Percentiles rank a stretch among this genome's conserved stretches.
These are phyloP conservation scores for Ips typographus DNA, from an alignment of 1,140 invertebrate species.

Conservation along the genomic window DNA sequence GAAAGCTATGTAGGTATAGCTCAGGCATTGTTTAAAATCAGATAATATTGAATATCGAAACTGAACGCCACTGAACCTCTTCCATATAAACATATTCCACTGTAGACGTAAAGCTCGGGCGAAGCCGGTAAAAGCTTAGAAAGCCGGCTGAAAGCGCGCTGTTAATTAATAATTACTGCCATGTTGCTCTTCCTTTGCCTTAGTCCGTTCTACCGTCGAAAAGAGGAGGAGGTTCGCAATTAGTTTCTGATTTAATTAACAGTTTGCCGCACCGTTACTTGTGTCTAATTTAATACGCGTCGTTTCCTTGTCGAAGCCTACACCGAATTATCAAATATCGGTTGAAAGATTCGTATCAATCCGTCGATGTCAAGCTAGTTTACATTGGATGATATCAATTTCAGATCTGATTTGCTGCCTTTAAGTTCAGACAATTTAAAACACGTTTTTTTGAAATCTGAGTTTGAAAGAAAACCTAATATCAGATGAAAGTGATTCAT, in stretches of 20 bases:
- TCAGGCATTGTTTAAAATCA: too few species aligned
- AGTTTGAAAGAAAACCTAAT: too few species aligned
- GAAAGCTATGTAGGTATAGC: too few species aligned
- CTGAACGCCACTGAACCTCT: slow-evolving; percentile 28
- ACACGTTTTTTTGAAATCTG: too few species aligned
- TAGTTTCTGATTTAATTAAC: slow-evolving; percentile 50
- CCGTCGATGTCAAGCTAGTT: too few species aligned
- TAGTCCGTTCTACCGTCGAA: slow-evolving; percentile 46
- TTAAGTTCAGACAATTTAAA: too few species aligned
- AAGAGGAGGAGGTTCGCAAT: slow-evolving; percentile 43
- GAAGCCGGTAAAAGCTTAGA: slow-evolving; percentile 56
- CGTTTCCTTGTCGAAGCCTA: not conserved
- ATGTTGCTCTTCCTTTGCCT: slow-evolving; percentile 54
- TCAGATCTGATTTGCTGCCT: too few species aligned
- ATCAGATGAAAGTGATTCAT: too few species aligned
- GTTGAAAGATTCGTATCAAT: too few species aligned
- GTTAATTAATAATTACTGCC: slow-evolving; percentile 59
- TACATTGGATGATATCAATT: too few species aligned
- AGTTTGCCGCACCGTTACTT: slow-evolving; percentile 50
- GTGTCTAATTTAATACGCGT: slow-evolving; percentile 46
- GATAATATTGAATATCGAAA: too few species aligned
- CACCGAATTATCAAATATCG: too few species aligned
- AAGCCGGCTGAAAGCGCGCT: slow-evolving; percentile 56
- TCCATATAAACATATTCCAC: slow-evolving; percentile 47
- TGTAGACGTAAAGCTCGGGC: slow-evolving; percentile 48